Base-by-base conservation (phyloP, 1,140 invertebrate species). In the Drosophila repletoides region DNA sequence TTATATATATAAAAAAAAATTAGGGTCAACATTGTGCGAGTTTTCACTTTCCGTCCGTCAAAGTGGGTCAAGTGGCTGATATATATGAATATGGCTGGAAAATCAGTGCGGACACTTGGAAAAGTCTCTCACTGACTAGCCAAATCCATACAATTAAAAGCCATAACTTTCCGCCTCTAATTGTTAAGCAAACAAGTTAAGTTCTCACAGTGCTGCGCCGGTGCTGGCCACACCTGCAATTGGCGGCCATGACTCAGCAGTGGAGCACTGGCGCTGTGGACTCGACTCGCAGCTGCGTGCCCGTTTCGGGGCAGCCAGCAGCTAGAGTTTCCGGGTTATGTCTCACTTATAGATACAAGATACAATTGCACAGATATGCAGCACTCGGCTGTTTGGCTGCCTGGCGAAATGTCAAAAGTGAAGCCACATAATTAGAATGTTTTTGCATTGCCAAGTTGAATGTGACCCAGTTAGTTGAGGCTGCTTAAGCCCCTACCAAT, bases 381-480 rank as follows among this genome's bases (percentile, higher is more conserved):
- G 33, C 28, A 55, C 29, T 48, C 26, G 24, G 34, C 5, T 19
- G 14, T 6, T 28, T 17, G 14, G 12, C 26, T 67, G 59, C 24
- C 67, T 74, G 76, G 70, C 70, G 21, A 76, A 84, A 84, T 83
- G 77, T 77, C 77, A 83, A 77, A 83, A 73, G 79, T 84, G 60
- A 70, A 73, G 64, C 55, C 52, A 61, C 52, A 71, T 77, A 83
- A 83, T 83, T 83, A 55, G 74, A 58, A 75, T 71, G 41, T 29
- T 49, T 45, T 49, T 43, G 40, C 45, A 12, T 52, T 43, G 36
- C 36, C 31, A 64, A 46, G 17, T 33, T 22, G 12, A 59, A 41
- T 52, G 29, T 52, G 38, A 21, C 14, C 45, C 36, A 60, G 12
- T 22, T 38, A 17, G 7, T 74, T 55, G 41, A 14, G 19, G 49